Conservation (phyloP, 1,140 invertebrate genomes). For the Laupala kohalensis region DNA sequence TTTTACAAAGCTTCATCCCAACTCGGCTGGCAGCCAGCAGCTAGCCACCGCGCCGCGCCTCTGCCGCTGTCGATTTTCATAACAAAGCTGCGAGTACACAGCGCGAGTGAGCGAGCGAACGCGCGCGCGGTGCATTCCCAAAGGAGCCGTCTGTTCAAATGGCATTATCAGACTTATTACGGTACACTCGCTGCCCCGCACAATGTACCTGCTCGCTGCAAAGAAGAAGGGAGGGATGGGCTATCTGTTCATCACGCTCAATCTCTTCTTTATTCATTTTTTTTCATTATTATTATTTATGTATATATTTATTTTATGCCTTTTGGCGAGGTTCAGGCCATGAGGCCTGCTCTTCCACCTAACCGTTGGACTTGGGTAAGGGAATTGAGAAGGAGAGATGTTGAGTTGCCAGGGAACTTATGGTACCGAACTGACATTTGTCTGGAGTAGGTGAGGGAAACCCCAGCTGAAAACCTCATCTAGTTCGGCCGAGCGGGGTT, state of each 20-base stretch:
- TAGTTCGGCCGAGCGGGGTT: no score
- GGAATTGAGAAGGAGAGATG: no score
- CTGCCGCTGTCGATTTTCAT: slow-evolving; percentile 10
- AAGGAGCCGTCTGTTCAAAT: slow-evolving; percentile 9
- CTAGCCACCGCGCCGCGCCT: not conserved
- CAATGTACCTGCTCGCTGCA: not conserved
- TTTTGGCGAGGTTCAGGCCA: no score
- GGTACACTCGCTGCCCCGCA: not conserved
- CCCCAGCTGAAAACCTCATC: no score
- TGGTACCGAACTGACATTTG: no score
- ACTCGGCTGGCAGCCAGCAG: not conserved
- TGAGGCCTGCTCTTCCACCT: no score
- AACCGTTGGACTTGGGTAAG: no score
- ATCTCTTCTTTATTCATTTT: no score
- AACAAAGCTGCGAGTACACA: slow-evolving; percentile 5
- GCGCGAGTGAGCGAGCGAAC: not conserved
- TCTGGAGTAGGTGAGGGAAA: no score
- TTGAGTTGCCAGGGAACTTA: no score
- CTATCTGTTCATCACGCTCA: not conserved
- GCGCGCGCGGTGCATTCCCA: slow-evolving; percentile 1
- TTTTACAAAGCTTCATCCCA: slow-evolving; percentile 5
- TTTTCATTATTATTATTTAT: no score
- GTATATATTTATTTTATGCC: no score
- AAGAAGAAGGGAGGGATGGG: not conserved
- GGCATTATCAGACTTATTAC: slow-evolving; percentile 8